Conservation (phyloP, 1,140 invertebrate species). For the Medauroidea extradentata region DNA sequence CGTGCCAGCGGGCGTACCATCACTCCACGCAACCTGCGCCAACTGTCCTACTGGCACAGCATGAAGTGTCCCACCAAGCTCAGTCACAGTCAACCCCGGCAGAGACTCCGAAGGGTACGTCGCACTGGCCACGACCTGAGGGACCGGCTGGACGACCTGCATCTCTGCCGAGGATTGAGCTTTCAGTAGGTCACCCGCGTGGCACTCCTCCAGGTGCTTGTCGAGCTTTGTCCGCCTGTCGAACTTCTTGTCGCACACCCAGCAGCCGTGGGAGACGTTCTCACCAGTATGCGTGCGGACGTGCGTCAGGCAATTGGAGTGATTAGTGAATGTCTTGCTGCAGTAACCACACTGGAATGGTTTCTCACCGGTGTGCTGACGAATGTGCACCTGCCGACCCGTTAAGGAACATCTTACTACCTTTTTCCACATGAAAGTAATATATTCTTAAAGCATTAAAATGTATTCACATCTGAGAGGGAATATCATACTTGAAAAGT, state of each 20-base stretch:
- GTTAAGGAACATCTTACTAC: too few relatives aligned
- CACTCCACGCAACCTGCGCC: background rate
- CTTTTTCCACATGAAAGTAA: too few relatives aligned
- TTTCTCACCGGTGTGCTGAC: conserved; percentile 59
- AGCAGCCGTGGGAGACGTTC: conserved; percentile 56
- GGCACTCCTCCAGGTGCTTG: conserved; percentile 12
- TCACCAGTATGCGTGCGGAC: conserved; percentile 61
- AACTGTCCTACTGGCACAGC: background rate
- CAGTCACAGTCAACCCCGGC: background rate
- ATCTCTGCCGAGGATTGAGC: background rate
- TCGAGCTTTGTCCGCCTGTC: conserved; percentile 18
- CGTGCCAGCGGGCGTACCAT: background rate
- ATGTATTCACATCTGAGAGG: too few relatives aligned
- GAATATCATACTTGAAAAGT: too few relatives aligned
- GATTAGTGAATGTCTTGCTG: conserved; percentile 58
- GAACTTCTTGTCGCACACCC: conserved; percentile 46
- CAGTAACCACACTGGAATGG: conserved; percentile 58
- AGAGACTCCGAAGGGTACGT: background rate
- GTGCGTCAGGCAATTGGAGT: conserved; percentile 60
- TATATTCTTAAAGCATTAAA: too few relatives aligned
- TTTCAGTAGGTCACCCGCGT: background rate
- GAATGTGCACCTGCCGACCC: conserved; percentile 30
- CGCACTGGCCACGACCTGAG: background rate
- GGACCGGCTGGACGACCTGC: background rate
- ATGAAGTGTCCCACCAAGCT: background rate